Evolutionary conservation across 2,113 vertebrate species (phyloP), one percentile per base, ranked within the genome.

Genomic region (Aythya baeri): DNA sequence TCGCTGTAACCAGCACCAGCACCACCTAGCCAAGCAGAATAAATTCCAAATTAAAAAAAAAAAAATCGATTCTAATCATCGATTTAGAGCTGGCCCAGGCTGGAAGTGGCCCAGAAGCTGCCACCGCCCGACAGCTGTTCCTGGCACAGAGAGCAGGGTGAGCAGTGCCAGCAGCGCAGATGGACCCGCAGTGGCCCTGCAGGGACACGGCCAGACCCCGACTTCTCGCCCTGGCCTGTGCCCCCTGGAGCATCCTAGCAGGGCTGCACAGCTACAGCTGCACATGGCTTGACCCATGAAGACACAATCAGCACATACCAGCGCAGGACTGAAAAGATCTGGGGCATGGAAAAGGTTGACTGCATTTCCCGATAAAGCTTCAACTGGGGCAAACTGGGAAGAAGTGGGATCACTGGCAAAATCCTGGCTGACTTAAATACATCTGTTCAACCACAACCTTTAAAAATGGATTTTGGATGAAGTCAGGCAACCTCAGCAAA

Each of bases 191-290:
- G 11, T 38, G 7, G n/a, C 44, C 10, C 71, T 4, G 1, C 0
- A 1, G 38, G 0, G 0, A 61, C 29, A 17, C 0, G 0, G 7
- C 17, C 0, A 0, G n/a, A 49, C 41, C 49, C 44, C 0, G 0
- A 23, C 0, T 0, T 32, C 58, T 54, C 1, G 0, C 17, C 34
- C 44, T 2, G 1, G 5, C 27, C 0, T 0, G 18, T 6, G 49
- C 6, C 31, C 41, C 31, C 72, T 4, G 1, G 68, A 76, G 38
- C 54, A 50, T 44, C 32, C 31, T 16, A 52, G n/a, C 58, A 80
- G 0, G 9, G 23, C 65, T 0, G 1, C 32, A 23, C 4, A 2
- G 12, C 49, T 50, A 50, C 11, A 23, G 50, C 50, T 52, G 61
- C 43, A 52, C 2, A 2, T 50, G 57, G 49, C 43, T 23, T 79